Percentiles rank a stretch among this genome's conserved stretches.
phyloP scores from a whole-genome alignment of 2,113 vertebrate genomes.

The Genyomyrus donnyi region DNA sequence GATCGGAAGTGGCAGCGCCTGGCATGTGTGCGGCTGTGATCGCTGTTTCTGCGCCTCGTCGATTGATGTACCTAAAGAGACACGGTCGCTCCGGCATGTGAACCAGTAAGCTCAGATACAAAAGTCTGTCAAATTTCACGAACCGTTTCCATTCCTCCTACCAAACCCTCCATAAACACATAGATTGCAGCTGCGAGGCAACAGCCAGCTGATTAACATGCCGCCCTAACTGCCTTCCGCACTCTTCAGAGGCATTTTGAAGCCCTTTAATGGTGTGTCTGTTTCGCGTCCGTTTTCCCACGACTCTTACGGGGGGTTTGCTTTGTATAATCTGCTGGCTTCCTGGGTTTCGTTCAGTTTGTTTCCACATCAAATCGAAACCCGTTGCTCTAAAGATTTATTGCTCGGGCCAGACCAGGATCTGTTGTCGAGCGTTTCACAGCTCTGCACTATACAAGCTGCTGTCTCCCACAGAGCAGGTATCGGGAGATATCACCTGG shows the following conservation, averaged over 20 bases:
- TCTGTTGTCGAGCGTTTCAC: not conserved
- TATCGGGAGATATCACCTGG: not conserved
- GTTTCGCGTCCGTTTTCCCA: not conserved
- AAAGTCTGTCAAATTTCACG: not conserved
- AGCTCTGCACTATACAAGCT: not conserved
- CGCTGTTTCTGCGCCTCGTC: not conserved
- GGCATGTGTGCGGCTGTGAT: not conserved
- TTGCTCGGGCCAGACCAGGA: not conserved
- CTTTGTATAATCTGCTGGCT: not conserved
- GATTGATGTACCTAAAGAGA: not conserved
- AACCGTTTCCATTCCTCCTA: not conserved
- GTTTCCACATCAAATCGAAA: not conserved
- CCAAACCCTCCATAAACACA: not conserved
- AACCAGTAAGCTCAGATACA: not conserved
- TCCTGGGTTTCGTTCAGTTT: not conserved
- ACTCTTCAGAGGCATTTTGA: not conserved
- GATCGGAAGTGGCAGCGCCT: not conserved
- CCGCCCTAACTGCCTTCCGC: not conserved
- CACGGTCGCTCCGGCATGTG: not conserved
- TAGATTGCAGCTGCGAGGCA: not conserved
- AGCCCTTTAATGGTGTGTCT: not conserved
- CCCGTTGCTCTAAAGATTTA: not conserved
- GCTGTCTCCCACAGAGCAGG: not conserved
- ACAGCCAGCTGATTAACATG: not conserved
- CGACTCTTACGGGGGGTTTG: not conserved